phyloP scores from a whole-genome alignment of 2,797 vertebrate genomes.

The Thamnophis elegans region DNA sequence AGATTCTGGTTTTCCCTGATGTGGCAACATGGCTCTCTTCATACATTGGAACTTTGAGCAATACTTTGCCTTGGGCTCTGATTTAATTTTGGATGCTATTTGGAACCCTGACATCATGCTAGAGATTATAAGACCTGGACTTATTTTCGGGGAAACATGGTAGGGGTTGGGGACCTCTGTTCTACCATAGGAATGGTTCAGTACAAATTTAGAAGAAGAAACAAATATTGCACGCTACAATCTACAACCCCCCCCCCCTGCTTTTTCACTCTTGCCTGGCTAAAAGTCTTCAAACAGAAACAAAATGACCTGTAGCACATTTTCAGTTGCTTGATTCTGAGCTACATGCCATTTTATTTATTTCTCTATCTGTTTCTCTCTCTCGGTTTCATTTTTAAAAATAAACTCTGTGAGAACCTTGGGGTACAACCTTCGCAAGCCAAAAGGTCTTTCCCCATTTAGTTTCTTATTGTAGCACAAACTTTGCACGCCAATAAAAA shows the following conservation, averaged over 20 bases:
- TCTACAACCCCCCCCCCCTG: not conserved
- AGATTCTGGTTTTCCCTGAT: too few species aligned
- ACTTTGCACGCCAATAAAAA: slow-evolving; percentile 14
- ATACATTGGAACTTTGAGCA: too few species aligned
- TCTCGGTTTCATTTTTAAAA: not conserved
- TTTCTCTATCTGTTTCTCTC: not conserved
- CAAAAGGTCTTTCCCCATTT: not conserved
- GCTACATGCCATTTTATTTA: not conserved
- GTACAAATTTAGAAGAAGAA: too few species aligned
- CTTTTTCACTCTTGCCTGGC: not conserved
- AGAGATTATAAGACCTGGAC: too few species aligned
- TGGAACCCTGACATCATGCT: too few species aligned
- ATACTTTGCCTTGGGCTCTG: too few species aligned
- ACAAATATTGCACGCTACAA: not conserved
- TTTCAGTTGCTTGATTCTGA: not conserved
- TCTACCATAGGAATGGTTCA: not conserved
- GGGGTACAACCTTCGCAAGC: not conserved
- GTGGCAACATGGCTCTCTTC: too few species aligned
- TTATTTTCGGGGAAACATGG: too few species aligned
- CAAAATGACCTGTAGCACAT: not conserved
- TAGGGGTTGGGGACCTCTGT: not conserved
- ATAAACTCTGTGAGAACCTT: not conserved
- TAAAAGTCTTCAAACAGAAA: not conserved
- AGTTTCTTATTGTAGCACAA: slow-evolving; percentile 14
- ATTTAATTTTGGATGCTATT: too few species aligned